Evolutionary conservation across 2,113 vertebrate species (phyloP).

Genomic region (Bujurquina vittata): DNA sequence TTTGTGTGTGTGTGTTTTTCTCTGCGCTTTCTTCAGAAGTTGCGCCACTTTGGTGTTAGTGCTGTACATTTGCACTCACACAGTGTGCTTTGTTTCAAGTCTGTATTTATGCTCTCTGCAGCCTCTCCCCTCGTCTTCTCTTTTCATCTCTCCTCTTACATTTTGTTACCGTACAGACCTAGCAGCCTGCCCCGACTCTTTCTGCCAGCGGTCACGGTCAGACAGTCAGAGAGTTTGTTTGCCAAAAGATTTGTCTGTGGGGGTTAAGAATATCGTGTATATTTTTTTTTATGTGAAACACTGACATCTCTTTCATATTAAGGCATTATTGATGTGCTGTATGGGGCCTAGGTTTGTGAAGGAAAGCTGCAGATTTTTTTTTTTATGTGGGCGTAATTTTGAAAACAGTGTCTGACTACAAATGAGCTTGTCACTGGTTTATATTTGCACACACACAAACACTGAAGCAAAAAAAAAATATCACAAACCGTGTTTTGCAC

Average conservation of each 20-base stretch:
- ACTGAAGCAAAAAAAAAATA: not conserved
- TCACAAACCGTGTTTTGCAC: not conserved
- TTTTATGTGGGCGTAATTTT: constrained; percentile 8
- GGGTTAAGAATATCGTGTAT: constrained; percentile 18
- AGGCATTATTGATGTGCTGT: constrained; percentile 38
- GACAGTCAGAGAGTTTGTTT: constrained; percentile 48
- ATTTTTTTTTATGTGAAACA: constrained; percentile 12
- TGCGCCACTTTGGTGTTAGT: constrained; percentile 43
- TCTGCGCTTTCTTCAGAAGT: constrained; percentile 38
- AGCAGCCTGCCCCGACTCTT: constrained; percentile 28
- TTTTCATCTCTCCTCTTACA: constrained; percentile 40
- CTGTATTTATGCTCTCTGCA: not conserved
- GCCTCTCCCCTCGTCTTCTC: constrained; percentile 22
- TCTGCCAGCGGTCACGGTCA: constrained; percentile 19
- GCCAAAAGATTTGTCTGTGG: constrained; percentile 31
- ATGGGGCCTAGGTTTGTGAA: constrained; percentile 22
- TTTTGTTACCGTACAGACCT: constrained; percentile 40
- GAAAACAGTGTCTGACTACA: constrained; percentile 13
- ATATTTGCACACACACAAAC: not conserved
- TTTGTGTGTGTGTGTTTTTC: not conserved
- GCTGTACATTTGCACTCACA: constrained; percentile 35
- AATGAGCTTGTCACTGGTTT: not conserved
- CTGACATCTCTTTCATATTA: constrained; percentile 43
- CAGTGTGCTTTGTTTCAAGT: constrained; percentile 45
- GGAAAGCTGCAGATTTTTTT: constrained; percentile 15